These are phyloP conservation scores for Mus spretus DNA, from an alignment of 2,797 vertebrate species.

Conservation along the genomic window DNA sequence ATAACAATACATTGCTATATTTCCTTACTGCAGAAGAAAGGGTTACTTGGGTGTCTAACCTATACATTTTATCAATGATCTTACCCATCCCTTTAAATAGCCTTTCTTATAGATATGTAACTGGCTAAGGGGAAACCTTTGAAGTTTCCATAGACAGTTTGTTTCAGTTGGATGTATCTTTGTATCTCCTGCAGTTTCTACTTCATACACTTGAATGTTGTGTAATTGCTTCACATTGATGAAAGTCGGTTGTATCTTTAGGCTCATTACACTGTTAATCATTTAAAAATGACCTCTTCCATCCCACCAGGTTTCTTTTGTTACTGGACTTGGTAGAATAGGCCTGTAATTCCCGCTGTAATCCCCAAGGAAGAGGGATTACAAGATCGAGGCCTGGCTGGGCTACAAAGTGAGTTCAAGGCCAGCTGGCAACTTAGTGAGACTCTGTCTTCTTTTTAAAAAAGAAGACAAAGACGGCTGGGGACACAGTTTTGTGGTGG, in stretches of 20 bases:
- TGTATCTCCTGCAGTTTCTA: not conserved
- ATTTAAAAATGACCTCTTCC: constrained; percentile 12
- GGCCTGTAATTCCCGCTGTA: not conserved
- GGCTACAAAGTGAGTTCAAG: not conserved
- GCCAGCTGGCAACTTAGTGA: not conserved
- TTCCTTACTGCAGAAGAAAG: not conserved
- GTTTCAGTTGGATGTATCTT: not conserved
- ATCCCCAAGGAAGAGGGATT: not conserved
- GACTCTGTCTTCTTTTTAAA: not conserved
- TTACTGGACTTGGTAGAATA: not conserved
- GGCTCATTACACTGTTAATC: not conserved
- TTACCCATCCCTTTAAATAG: not conserved
- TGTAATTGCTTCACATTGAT: not conserved
- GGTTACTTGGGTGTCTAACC: not conserved
- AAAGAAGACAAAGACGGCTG: not conserved
- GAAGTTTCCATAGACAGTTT: not conserved
- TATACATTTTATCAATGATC: not conserved
- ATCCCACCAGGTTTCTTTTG: not conserved
- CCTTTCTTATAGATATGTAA: not conserved
- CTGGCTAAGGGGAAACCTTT: not conserved
- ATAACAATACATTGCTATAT: not conserved
- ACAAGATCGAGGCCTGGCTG: not conserved
- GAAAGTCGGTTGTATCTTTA: not conserved
- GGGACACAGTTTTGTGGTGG: not conserved
- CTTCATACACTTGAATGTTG: not conserved